A percentile compares a stretch with the other conserved stretches of the same genome.
Conservation (phyloP, 2,113 vertebrate species). For the Mormyrus iriodes region DNA sequence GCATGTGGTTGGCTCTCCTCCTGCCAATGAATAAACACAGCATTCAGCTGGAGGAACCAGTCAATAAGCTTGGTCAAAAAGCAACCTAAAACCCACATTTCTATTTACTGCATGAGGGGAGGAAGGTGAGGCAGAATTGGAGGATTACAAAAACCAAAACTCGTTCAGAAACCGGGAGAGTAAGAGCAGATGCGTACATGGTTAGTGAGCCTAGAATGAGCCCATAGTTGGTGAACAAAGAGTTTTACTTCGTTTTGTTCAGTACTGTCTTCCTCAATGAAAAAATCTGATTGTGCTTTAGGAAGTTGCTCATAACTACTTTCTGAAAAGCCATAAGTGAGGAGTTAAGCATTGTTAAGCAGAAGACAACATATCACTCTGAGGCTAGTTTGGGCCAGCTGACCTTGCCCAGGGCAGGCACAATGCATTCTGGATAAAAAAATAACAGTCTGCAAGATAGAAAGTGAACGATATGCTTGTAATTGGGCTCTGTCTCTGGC, state of each 20-base stretch:
- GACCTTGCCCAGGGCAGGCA: background rate
- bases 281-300: background rate
- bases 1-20: background rate
- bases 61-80: background rate
- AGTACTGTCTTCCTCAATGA: background rate
- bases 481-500: conserved; percentile 42
- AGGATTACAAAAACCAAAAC: background rate
- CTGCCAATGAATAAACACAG: background rate
- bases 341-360: background rate
- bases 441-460: background rate
- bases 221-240: background rate
- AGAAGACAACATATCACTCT: background rate
- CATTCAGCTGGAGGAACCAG: background rate
- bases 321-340: too few species aligned
- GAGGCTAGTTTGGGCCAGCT: background rate
- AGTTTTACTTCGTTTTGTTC: background rate
- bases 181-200: background rate
- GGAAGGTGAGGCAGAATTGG: background rate
- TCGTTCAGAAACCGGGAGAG: background rate
- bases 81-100: background rate
- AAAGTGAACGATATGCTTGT: background rate
- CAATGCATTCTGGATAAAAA: background rate
- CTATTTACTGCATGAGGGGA: background rate
- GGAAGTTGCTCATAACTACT: background rate
- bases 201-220: background rate